Base-by-base conservation (phyloP, 2,797 vertebrate species). In the Eleutherodactylus coqui region DNA sequence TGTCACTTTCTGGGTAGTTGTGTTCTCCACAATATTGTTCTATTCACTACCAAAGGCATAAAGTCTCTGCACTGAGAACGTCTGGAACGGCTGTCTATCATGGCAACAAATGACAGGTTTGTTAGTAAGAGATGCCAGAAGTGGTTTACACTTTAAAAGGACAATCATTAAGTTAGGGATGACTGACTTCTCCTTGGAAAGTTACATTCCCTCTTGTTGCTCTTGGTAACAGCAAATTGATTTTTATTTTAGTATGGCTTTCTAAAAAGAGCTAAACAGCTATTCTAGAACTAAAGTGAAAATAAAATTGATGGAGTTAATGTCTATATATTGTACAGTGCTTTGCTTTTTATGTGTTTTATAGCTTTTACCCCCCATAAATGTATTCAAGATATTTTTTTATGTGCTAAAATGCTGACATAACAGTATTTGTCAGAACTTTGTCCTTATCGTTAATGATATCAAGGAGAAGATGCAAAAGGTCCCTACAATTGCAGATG, bases 101-200 rank as follows among this genome's bases (percentile, higher is more conserved):
- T 34, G 16, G 62, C 17, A 64, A 32, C 29, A 64, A 64, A 64
- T 64, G 62, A 64, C 62, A 64, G 62, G 67, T 70, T 41, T 70
- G 67, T 70, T 70, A 70, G 17, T 70, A 70, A 70, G 67, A 70
- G 19, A 70, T 38, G 67, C 67, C 21, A 70, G 34, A 64, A 64
- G 34, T 70, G 21, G 21, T 72, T 72, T 72, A 43, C 38, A 45
- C 38, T 43, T 72, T 43, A 72, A 72, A 38, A 72, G 38, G n/a
- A 72, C 5, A 24, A n/a, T 72, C 38, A 41, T 72, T 43, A 72
- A 72, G 24, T 21, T 72, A 43, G 36, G 69, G 69, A 72, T 72
- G 9, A 72, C 69, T 43, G 69, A 72, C 38, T 41, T 72, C 38
- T 72, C 38, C 67, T 70, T 70, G 67, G 21, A 72, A 72, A 43